Evolutionary conservation across 2,113 vertebrate species (phyloP).

Genomic region (Opisthocomus hoazin): DNA sequence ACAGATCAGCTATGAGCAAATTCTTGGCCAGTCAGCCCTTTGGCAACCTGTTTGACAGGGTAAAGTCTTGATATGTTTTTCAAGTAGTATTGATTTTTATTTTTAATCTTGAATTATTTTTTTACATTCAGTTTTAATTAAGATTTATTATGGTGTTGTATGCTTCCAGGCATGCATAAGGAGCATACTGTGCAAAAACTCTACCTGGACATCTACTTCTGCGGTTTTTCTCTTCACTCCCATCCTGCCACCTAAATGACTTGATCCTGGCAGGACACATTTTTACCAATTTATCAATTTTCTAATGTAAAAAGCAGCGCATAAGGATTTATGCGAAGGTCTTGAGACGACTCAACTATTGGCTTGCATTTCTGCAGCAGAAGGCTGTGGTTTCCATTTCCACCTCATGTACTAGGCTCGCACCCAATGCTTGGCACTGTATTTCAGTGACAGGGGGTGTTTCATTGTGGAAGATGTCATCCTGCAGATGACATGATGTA

Average conservation of each 20-base stretch:
- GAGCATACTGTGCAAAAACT: neutral
- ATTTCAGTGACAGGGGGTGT: neutral
- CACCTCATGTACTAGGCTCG: slow-evolving; percentile 14
- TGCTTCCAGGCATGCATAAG: neutral
- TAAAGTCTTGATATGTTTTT: neutral
- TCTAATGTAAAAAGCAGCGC: neutral
- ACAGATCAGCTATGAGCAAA: neutral
- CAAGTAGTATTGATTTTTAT: neutral
- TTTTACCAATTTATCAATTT: neutral
- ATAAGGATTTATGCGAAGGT: neutral
- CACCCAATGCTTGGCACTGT: neutral
- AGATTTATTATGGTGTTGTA: neutral
- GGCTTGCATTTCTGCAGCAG: slow-evolving; percentile 21
- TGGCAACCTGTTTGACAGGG: neutral
- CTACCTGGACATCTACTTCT: neutral
- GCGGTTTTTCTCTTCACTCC: neutral
- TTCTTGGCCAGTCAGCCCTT: neutral
- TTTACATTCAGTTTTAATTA: neutral
- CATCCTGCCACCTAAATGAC: neutral
- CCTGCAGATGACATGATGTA: slow-evolving; percentile 19
- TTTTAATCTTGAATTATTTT: neutral
- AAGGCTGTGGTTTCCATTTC: slow-evolving; percentile 47
- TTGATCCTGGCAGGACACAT: neutral
- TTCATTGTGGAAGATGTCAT: slow-evolving; percentile 9
- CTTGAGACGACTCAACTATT: slow-evolving; percentile 25